phyloP scores from a whole-genome alignment of 1,140 invertebrate genomes.

The Mamestra configurata region DNA sequence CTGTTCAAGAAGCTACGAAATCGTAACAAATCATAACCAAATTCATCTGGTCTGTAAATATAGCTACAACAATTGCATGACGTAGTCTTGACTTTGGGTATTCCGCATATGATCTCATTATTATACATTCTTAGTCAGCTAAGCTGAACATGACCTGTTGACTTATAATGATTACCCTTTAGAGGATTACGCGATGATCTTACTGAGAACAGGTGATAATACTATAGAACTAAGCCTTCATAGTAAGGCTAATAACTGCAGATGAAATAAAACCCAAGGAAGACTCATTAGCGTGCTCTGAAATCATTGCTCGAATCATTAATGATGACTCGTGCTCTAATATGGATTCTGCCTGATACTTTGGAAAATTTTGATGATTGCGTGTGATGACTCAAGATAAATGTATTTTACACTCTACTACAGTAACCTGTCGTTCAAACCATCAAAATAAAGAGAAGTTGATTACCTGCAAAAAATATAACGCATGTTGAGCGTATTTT shows the following conservation, averaged over 20 bases:
- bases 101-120: constrained; percentile 41
- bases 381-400: too few relatives aligned
- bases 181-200: constrained; percentile 7
- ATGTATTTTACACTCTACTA: too few relatives aligned
- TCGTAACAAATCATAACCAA: too few relatives aligned
- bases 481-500: too few relatives aligned
- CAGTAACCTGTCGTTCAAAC: too few relatives aligned
- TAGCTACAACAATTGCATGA: neutral
- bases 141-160: constrained; percentile 28
- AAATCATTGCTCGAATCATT: neutral
- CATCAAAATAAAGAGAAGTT: too few relatives aligned
- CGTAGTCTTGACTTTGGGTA: constrained; percentile 1
- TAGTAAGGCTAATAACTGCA: neutral
- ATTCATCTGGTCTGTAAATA: neutral
- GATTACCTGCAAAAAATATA: too few relatives aligned
- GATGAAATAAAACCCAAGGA: constrained; percentile 1
- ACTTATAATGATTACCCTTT: constrained; percentile 9
- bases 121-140: constrained; percentile 4
- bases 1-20: too few relatives aligned
- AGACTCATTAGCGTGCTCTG: neutral
- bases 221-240: neutral
- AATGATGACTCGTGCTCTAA: too few relatives aligned
- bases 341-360: too few relatives aligned
- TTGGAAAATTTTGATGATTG: too few relatives aligned
- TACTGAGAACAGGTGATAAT: constrained; percentile 16